Percentiles rank a stretch among this genome's conserved stretches.
phyloP scores from a whole-genome alignment of 2,113 vertebrate species.

The Callopanchax toddi region DNA sequence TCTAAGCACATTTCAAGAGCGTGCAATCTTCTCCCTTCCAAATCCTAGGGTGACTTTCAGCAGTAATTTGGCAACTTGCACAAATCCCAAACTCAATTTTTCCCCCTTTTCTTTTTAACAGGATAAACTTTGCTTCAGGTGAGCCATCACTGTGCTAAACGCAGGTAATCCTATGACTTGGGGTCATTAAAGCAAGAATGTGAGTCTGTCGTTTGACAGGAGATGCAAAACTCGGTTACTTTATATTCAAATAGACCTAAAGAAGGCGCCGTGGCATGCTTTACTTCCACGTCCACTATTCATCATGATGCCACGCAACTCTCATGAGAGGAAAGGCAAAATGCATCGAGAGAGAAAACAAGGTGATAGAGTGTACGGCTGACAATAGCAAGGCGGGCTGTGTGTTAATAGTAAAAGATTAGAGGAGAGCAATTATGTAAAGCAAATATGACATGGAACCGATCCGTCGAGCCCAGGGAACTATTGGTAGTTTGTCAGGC shows the following conservation, averaged over 20 bases:
- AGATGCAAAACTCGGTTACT: constrained; percentile 7
- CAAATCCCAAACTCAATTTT: constrained; percentile 18
- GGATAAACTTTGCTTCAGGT: constrained; percentile 36
- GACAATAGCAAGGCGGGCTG: constrained; percentile 44
- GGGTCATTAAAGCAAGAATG: constrained; percentile 30
- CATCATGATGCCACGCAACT: constrained; percentile 52
- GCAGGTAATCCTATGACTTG: constrained; percentile 39
- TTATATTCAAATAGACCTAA: constrained; percentile 33
- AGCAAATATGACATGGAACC: constrained; percentile 75
- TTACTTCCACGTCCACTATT: constrained; percentile 46
- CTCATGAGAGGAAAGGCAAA: constrained; percentile 47
- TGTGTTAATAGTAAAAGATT: constrained; percentile 75
- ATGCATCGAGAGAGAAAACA: constrained; percentile 39
- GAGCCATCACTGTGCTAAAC: constrained; percentile 11
- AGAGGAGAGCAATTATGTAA: constrained; percentile 77
- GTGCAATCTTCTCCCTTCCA: constrained; percentile 46
- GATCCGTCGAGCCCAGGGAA: constrained; percentile 63
- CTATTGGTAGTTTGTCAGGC: constrained; percentile 74
- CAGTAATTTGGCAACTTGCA: constrained; percentile 61
- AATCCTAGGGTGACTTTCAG: constrained; percentile 71
- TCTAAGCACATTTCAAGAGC: constrained; percentile 78
- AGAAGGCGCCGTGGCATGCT: constrained; percentile 39
- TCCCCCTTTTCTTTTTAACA: background rate
- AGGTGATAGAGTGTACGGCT: constrained; percentile 41
- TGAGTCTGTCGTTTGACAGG: background rate